These are phyloP conservation scores for Scomberomorus guttatus DNA, from an alignment of 2,797 vertebrate genomes.

Conservation along the genomic window DNA sequence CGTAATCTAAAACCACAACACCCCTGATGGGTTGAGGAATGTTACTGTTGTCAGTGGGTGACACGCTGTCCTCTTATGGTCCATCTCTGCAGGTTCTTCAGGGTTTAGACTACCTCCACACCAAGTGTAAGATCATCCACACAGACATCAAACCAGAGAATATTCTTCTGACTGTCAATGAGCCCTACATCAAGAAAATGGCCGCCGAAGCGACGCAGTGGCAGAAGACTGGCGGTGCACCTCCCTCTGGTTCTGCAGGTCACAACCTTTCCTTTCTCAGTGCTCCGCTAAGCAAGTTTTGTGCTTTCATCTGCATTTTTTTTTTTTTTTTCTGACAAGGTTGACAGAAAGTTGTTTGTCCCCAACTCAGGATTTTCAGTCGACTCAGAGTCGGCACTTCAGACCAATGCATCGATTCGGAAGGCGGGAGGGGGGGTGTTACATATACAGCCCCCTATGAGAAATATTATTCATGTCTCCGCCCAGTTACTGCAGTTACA, in stretches of 20 bases:
- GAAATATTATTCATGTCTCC: too few species aligned
- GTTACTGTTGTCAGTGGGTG: background rate
- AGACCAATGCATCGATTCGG: too few species aligned
- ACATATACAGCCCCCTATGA: too few species aligned
- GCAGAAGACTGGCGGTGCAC: conserved; percentile 93
- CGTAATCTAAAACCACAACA: background rate
- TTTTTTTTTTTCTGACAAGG: too few species aligned
- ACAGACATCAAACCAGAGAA: conserved; percentile 99
- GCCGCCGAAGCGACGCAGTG: conserved; percentile 97
- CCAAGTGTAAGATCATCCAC: conserved; percentile 97
- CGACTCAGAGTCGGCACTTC: too few species aligned
- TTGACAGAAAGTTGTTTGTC: too few species aligned
- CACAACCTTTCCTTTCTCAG: conserved; percentile 37
- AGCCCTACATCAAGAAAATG: conserved; percentile 94
- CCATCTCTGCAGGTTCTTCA: conserved; percentile 90
- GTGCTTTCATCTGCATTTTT: conserved; percentile 33
- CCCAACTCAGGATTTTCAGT: too few species aligned
- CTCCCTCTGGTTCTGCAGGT: conserved; percentile 98
- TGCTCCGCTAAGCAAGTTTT: conserved; percentile 15
- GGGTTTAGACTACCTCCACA: conserved; percentile 96
- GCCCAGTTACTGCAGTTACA: too few species aligned
- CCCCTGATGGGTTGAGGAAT: background rate
- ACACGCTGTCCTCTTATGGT: background rate
- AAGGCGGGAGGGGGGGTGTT: too few species aligned
- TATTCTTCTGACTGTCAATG: conserved; percentile 95